Conservation (phyloP, 2,888 invertebrate genomes). For the Geotrupes spiniger region DNA sequence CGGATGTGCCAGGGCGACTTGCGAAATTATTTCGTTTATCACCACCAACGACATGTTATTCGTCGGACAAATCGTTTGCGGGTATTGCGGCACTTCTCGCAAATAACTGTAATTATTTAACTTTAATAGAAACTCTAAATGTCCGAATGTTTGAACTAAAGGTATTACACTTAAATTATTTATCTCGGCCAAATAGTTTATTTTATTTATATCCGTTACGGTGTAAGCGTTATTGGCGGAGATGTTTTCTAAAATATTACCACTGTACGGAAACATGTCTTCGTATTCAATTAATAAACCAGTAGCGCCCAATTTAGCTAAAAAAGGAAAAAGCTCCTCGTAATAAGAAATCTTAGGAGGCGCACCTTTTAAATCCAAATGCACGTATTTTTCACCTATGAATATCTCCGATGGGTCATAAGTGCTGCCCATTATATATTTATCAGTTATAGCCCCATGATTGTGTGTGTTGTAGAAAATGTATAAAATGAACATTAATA, state of each 20-base stretch:
- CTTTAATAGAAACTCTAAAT: constrained; percentile 78
- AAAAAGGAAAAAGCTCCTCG: constrained; percentile 58
- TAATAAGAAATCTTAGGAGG: constrained; percentile 68
- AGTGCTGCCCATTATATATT: too few species aligned
- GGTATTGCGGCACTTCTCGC: constrained; percentile 61
- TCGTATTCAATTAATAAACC: constrained; percentile 82
- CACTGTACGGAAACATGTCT: constrained; percentile 81
- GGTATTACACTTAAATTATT: constrained; percentile 70
- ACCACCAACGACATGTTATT: constrained; percentile 56
- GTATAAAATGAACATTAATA: neutral
- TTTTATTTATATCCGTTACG: constrained; percentile 52
- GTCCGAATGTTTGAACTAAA: constrained; percentile 82
- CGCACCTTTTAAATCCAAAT: constrained; percentile 82
- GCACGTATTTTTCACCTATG: constrained; percentile 62
- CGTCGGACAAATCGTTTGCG: constrained; percentile 70
- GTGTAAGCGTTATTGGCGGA: constrained; percentile 66
- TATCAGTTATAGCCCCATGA: too few species aligned
- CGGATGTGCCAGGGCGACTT: constrained; percentile 62
- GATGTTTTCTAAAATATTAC: constrained; percentile 55
- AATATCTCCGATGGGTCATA: constrained; percentile 15
- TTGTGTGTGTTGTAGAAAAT: too few species aligned
- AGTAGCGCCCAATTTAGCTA: constrained; percentile 67
- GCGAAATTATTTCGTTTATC: constrained; percentile 67
- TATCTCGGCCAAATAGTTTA: constrained; percentile 54
- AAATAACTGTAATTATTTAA: constrained; percentile 63